phyloP scores from a whole-genome alignment of 2,888 invertebrate genomes.

The Leuctra nigra region DNA sequence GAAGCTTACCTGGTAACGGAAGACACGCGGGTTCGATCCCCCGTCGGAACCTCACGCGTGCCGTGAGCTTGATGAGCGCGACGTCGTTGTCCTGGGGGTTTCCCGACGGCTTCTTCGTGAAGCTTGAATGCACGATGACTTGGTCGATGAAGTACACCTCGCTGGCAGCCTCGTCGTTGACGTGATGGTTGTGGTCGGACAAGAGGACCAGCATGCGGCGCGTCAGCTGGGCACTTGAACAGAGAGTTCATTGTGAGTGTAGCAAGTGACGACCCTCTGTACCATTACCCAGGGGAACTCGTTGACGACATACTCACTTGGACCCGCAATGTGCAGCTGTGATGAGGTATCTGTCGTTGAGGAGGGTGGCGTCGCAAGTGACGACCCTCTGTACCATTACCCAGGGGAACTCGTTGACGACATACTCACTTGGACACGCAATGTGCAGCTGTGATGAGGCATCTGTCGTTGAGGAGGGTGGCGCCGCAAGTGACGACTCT shows the following conservation, averaged over 20 bases:
- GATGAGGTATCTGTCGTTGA: too few relatives aligned
- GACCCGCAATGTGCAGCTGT: too few relatives aligned
- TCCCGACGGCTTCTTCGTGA: background rate
- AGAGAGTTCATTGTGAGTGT: too few relatives aligned
- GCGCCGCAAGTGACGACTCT: background rate
- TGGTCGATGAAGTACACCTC: slow-evolving; percentile 37
- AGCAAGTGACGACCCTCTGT: too few relatives aligned
- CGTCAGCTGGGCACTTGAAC: too few relatives aligned
- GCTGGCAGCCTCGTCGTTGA: slow-evolving; percentile 39
- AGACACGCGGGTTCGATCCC: background rate
- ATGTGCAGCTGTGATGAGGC: background rate
- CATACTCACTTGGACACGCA: too few relatives aligned
- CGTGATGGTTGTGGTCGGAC: slow-evolving; percentile 45
- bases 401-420: too few relatives aligned
- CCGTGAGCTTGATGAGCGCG: background rate
- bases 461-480: background rate
- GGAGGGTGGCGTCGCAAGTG: too few relatives aligned
- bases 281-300: too few relatives aligned
- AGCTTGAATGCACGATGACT: slow-evolving; percentile 42
- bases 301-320: too few relatives aligned
- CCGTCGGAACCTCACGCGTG: background rate
- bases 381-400: too few relatives aligned
- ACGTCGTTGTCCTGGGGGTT: background rate
- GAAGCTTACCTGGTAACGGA: slow-evolving; percentile 31
- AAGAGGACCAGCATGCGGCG: slow-evolving; percentile 43